Evolutionary conservation across 2,797 vertebrate species (phyloP), one percentile per base, ranked within the genome.

Genomic region (Eutrigla gurnardus): DNA sequence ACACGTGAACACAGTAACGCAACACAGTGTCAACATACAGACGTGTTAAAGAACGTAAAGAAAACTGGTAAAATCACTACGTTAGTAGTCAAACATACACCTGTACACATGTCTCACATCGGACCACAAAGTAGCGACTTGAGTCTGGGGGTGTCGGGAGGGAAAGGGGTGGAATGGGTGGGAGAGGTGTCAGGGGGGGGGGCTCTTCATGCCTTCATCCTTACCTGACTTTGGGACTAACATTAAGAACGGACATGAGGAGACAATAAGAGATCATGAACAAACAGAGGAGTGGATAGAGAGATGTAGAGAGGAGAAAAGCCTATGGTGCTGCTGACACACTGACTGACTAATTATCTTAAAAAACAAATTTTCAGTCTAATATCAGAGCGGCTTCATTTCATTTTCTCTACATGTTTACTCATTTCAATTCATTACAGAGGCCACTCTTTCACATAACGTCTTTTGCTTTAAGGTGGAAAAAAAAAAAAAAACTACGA

Each of bases 211-310:
- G 94, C 96, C 93, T 93, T 94, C 58, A 80, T 73, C 42, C 98
- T 99, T 99, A 99, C 98, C 98, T 99, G 96, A 97, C 96, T 96
- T 98, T 99, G 93, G 98, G 97, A 97, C 98, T 99, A 97, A 94
- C 72, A 91, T 94, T 95, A 95, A 94, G 93, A 93, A 95, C 92
- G 94, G 89, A 96, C 88, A 93, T 85, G 89, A 92, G 92, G 90
- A 93, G 89, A 93, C 89, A 93, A 91, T 78, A 92, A 81, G 80
- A 89, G 71, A 81, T 82, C 47, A 73, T 93, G 89, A 92, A 75
- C 80, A 83, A 76, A 88, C 66, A 85, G 70, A 81, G 80, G 78
- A 86, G 72, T 59, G 81, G 81, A 85, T 0, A 65, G 42, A 85
- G 67, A 73, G 69, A 72, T 75, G 80, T 71, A 86, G 63, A 80